Conservation (phyloP, 2,113 vertebrate species). For the Oreochromis spilurus region DNA sequence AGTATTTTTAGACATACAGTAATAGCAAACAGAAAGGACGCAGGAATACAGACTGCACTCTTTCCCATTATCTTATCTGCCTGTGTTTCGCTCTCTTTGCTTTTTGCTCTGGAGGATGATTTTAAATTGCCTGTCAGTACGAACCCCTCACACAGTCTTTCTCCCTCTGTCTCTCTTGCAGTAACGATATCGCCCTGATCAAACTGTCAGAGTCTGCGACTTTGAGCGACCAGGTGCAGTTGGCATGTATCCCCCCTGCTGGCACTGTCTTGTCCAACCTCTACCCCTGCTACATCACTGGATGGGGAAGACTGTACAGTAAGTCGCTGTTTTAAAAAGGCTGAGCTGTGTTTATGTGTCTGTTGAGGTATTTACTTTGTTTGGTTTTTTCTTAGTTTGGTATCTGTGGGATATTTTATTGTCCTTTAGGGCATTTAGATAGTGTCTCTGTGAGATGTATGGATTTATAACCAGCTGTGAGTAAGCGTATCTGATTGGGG, state of each 20-base stretch:
- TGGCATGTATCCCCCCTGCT: slow-evolving; percentile 70
- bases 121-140: slow-evolving; percentile 6
- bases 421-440: background rate
- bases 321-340: slow-evolving; percentile 17
- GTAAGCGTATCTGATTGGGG: background rate
- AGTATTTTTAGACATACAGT: background rate
- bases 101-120: background rate
- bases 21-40: background rate
- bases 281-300: slow-evolving; percentile 76
- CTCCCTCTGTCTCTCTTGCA: slow-evolving; percentile 18
- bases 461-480: background rate
- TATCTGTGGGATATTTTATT: background rate
- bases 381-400: background rate
- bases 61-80: background rate
- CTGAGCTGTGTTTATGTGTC: background rate
- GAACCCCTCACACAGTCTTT: background rate
- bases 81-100: background rate
- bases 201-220: slow-evolving; percentile 73
- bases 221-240: slow-evolving; percentile 64
- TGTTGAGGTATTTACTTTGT: background rate
- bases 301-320: slow-evolving; percentile 78
- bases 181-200: slow-evolving; percentile 76
- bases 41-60: background rate
- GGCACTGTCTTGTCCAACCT: slow-evolving; percentile 64
- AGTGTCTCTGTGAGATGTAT: background rate